phyloP scores from a whole-genome alignment of 92 coral and sea anemone genomes.

The Pocillopora meandrina region DNA sequence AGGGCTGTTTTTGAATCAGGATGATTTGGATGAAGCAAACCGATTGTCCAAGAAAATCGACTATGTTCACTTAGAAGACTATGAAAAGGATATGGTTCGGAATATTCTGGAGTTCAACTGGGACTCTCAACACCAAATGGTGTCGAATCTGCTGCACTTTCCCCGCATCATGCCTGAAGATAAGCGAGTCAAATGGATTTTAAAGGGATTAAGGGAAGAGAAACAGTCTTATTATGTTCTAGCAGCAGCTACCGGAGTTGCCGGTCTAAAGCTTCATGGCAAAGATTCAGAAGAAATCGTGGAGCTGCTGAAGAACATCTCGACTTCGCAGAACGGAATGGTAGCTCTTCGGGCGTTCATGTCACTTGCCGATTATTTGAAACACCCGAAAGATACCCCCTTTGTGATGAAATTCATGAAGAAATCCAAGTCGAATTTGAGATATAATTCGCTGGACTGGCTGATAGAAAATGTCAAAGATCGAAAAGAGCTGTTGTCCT shows the following conservation, averaged over 20 bases:
- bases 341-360: slow-evolving; percentile 94
- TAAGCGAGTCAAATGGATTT: slow-evolving; percentile 73
- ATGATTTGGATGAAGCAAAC: slow-evolving; percentile 93
- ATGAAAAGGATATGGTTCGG: slow-evolving; percentile 87
- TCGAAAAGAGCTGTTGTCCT: slow-evolving; percentile 72
- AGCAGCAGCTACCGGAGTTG: slow-evolving; percentile 97
- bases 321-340: slow-evolving; percentile 85
- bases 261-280: slow-evolving; percentile 79
- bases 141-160: slow-evolving; percentile 92
- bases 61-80: slow-evolving; percentile 68
- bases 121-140: slow-evolving; percentile 96
- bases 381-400: slow-evolving; percentile 91
- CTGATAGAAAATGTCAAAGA: slow-evolving; percentile 87
- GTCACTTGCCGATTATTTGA: slow-evolving; percentile 88
- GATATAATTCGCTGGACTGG: slow-evolving; percentile 98
- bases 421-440: slow-evolving; percentile 86
- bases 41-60: slow-evolving; percentile 83
- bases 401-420: slow-evolving; percentile 92
- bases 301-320: slow-evolving; percentile 81
- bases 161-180: slow-evolving; percentile 91
- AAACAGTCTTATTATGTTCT: slow-evolving; percentile 85
- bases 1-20: slow-evolving; percentile 97
- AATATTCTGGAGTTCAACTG: slow-evolving; percentile 92
- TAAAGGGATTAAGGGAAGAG: slow-evolving; percentile 88
- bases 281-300: slow-evolving; percentile 82